Percentiles rank a stretch among this genome's conserved stretches.
Evolutionary conservation across 2,113 vertebrate species (phyloP).

Genomic region (Mobula birostris): DNA sequence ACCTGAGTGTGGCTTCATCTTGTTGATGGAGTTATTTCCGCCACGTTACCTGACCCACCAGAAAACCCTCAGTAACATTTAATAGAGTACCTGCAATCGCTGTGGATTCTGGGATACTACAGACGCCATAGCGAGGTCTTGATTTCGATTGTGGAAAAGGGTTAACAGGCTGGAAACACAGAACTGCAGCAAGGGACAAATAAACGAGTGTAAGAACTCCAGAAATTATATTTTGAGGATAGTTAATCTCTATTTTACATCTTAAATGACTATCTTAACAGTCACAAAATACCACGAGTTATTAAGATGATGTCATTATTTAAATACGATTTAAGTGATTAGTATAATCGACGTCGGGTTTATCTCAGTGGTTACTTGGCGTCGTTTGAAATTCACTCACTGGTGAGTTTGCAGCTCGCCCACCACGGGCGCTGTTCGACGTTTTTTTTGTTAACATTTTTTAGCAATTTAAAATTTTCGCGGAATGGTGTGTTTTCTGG

Average conservation of each 20-base stretch:
- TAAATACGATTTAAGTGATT: neutral
- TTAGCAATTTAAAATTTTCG: too few relatives aligned
- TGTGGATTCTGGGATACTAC: neutral
- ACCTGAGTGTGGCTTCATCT: too few relatives aligned
- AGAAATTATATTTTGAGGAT: too few relatives aligned
- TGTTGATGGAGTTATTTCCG: too few relatives aligned
- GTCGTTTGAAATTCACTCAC: neutral
- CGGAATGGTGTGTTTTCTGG: too few relatives aligned
- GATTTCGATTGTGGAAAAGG: neutral
- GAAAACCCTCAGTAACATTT: too few relatives aligned
- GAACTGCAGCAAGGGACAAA: too few relatives aligned
- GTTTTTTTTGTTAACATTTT: neutral
- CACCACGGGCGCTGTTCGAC: neutral
- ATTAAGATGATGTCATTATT: neutral
- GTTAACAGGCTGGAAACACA: neutral
- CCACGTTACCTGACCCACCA: too few relatives aligned
- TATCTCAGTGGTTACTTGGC: slow-evolving; percentile 2
- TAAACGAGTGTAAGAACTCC: too few relatives aligned
- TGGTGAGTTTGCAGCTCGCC: neutral
- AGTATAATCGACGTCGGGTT: neutral
- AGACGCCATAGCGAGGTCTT: neutral
- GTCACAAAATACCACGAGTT: too few relatives aligned
- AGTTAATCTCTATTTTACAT: too few relatives aligned
- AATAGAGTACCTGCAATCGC: neutral
- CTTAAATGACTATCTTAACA: too few relatives aligned